phyloP scores from a whole-genome alignment of 2,113 vertebrate genomes.

The Diphyllodes magnificus region DNA sequence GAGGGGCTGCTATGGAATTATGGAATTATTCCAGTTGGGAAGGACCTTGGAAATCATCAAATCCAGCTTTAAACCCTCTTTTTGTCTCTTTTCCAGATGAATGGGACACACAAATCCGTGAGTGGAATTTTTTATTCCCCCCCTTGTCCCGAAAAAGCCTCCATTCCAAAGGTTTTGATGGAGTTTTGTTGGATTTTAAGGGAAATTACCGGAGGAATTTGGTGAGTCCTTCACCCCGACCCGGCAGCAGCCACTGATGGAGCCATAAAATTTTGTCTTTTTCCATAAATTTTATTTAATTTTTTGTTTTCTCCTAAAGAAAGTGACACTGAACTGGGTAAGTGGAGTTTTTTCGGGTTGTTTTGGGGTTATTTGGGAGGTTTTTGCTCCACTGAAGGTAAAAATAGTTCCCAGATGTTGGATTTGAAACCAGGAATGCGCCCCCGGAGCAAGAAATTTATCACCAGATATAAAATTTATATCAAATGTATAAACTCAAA shows the following conservation, averaged over 20 bases:
- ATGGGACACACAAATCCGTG: not conserved
- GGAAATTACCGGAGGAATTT: not conserved
- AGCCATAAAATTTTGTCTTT: not conserved
- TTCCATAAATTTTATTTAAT: not conserved
- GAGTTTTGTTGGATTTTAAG: not conserved
- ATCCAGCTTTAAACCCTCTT: too few relatives aligned
- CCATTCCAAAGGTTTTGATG: not conserved
- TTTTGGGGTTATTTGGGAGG: not conserved
- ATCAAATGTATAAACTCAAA: not conserved
- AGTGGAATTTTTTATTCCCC: not conserved
- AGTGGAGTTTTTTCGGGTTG: not conserved
- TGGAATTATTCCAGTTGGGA: not conserved
- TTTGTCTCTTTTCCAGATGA: not conserved
- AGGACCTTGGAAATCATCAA: not conserved
- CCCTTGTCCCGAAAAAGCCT: not conserved
- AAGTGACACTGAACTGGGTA: not conserved
- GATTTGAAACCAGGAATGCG: too few relatives aligned
- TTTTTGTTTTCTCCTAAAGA: not conserved
- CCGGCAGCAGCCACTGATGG: not conserved
- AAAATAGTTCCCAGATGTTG: not conserved
- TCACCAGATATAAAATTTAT: not conserved
- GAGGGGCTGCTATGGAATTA: not conserved
- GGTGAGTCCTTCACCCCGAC: not conserved
- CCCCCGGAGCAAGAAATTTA: not conserved
- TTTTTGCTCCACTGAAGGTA: too few relatives aligned